Base-by-base conservation (phyloP, 2,888 invertebrate species). In the Aphodius granarius region DNA sequence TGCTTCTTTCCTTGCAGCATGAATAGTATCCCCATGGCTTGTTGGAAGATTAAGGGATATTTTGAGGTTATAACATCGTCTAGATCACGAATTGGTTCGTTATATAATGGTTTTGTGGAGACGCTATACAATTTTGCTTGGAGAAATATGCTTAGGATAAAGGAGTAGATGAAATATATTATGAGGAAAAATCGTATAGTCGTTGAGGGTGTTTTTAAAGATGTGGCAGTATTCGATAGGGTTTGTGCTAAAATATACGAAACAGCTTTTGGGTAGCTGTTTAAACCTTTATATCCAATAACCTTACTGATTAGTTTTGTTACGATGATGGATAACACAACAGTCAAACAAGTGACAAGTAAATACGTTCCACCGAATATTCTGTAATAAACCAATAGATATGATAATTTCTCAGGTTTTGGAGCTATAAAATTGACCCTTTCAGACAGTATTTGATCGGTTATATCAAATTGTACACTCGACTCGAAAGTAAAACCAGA, bases 71-170 rank as follows among this genome's bases (percentile, higher is more conserved):
- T 21, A 5, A 73, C 43, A 4, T 76, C 76, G 22, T 43, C 71
- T 15, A 76, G n/a, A 3, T 68, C 71, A 17, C 20, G 68, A 13
- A 76, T 76, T 2, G 76, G 73, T 3, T 65, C 65, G 5, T 76
- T 73, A 18, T 76, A 73, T 5, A 73, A 18, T 0, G 76, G 76
- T 17, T 73, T 76, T 6, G 73, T 70, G 21, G 65, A 66, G 3
- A 76, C 18, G 18, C 73, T 73, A 3, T 70, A 76, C 15, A 76
- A 64, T 21, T 73, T 71, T 5, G 22, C 73, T 43, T 76, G 76
- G 66, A 73, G 71, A 66, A 71, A 73, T 62, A 71, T 73, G 63
- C 43, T 73, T 3, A 16, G 68, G 43, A 76, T 73, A 18, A 76
- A 18, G 5, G 73, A 73, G 15, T 73, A 70, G 5, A 73, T 13